phyloP scores from a whole-genome alignment of 2,888 invertebrate species.

The Bugulina stolonifera region DNA sequence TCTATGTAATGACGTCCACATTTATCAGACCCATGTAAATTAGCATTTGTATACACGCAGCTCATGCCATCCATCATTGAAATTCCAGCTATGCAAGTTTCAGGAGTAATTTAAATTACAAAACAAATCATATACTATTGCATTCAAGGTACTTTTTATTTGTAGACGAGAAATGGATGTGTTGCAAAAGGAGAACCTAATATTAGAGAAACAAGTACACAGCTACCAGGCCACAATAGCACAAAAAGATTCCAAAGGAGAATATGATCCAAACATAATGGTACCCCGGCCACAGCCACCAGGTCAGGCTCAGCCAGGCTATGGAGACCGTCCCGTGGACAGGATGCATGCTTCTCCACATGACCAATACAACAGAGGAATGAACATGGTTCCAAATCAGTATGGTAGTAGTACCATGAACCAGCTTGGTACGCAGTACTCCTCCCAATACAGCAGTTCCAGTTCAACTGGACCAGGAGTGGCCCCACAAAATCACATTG shows the following conservation, averaged over 20 bases:
- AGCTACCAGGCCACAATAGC: slow-evolving; percentile 75
- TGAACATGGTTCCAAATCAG: not conserved
- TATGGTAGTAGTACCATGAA: not conserved
- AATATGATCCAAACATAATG: slow-evolving; percentile 24
- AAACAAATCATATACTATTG: too few relatives aligned
- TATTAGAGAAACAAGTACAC: slow-evolving; percentile 73
- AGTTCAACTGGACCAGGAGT: not conserved
- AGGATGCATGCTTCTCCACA: not conserved
- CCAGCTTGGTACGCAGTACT: not conserved
- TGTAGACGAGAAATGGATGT: slow-evolving; percentile 70
- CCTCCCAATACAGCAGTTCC: not conserved
- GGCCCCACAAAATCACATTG: not conserved
- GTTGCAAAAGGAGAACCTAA: slow-evolving; percentile 76
- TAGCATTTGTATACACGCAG: too few relatives aligned
- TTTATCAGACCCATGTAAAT: too few relatives aligned
- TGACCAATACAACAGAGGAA: not conserved
- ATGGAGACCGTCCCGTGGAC: not conserved
- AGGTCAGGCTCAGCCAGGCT: slow-evolving; percentile 6
- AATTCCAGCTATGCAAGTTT: too few relatives aligned
- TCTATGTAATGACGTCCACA: too few relatives aligned
- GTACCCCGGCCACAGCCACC: slow-evolving; percentile 26
- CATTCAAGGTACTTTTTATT: too few relatives aligned
- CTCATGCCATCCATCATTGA: too few relatives aligned
- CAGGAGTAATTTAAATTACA: too few relatives aligned
- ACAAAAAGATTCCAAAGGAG: slow-evolving; percentile 22